phyloP scores from a whole-genome alignment of 2,113 vertebrate genomes.

The Sceloporus tristichus region DNA sequence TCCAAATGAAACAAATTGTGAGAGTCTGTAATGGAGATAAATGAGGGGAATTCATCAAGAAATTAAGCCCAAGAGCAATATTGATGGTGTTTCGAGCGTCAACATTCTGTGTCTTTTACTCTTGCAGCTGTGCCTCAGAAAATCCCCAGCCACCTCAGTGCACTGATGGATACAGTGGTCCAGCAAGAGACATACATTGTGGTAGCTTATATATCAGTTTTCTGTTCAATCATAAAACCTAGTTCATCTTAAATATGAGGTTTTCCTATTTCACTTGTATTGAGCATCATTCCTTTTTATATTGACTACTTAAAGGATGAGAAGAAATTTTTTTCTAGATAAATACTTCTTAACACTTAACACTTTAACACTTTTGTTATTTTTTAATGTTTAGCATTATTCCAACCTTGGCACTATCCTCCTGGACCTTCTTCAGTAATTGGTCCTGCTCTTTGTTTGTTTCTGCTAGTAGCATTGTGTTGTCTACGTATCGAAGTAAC shows the following conservation, averaged over 20 bases:
- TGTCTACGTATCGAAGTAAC: no score
- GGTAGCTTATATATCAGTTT: background rate
- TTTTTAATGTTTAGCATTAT: no score
- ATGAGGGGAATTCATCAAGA: conserved; percentile 64
- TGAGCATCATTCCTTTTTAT: background rate
- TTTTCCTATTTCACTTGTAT: conserved; percentile 5
- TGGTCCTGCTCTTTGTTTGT: no score
- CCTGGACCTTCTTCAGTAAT: no score
- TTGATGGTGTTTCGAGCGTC: conserved; percentile 26
- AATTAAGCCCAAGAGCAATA: conserved; percentile 38
- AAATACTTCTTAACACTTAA: background rate
- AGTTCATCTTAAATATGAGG: conserved; percentile 10
- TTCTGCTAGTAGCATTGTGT: no score
- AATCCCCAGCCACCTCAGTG: background rate
- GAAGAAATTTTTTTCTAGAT: background rate
- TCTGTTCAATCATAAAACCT: conserved; percentile 7
- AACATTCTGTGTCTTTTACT: background rate
- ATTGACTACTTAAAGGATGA: background rate
- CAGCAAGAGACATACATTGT: conserved; percentile 19
- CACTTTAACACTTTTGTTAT: no score
- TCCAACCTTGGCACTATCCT: no score
- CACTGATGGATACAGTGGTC: background rate
- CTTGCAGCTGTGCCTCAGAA: background rate
- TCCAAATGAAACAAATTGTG: conserved; percentile 56
- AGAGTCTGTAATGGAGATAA: conserved; percentile 58